Evolutionary conservation across 2,113 vertebrate genomes (phyloP), one percentile per base, ranked within the genome.

Genomic region (Mus spicilegus): DNA sequence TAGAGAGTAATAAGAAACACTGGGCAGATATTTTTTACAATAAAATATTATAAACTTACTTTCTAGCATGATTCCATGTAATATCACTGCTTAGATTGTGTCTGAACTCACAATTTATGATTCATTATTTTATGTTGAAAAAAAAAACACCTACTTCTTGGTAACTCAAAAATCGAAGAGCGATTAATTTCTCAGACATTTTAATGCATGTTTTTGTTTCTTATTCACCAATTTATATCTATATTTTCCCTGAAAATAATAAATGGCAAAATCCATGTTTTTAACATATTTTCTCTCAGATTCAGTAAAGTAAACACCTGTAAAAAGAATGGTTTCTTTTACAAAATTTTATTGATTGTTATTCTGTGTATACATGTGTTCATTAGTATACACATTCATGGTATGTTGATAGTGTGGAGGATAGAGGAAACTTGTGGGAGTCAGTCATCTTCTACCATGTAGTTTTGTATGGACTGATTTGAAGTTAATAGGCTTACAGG

Each of bases 161-260:
- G 46, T 30, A 76, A n/a, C 49, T 94, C 54, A 63, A 11, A 3
- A 84, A 22, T 22, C 30, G 28, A 61, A 61, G 20, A 65, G 24
- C 73, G 87, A 28, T 56, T 76, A 82, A 28, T 63, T 76, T 76
- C 65, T 0, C 24, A 76, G 33, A 9, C 9, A 30, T 75, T 20
- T 90, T 58, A 91, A 84, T 7, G 26, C 8, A 42, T 30, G 86
- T 51, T 77, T 42, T 87, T 65, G 20, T 77, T 81, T 89, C 56
- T 72, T 73, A 12, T 30, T 30, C 81, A 49, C 30, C 12, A 11
- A 51, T 26, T 22, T 22, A 28, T 11, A 19, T 17, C n/a, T 9
- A 8, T 28, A 81, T 93, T 97, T 93, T 75, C n/a, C 75, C 7
- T 54, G 7, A 76, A 87, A 89, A 65, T 89, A 24, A 58, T 46